Percentiles rank a stretch among this genome's conserved stretches.
These are phyloP conservation scores for Toxonevra muliebris DNA, from an alignment of 2,888 invertebrate species.

Conservation along the genomic window DNA sequence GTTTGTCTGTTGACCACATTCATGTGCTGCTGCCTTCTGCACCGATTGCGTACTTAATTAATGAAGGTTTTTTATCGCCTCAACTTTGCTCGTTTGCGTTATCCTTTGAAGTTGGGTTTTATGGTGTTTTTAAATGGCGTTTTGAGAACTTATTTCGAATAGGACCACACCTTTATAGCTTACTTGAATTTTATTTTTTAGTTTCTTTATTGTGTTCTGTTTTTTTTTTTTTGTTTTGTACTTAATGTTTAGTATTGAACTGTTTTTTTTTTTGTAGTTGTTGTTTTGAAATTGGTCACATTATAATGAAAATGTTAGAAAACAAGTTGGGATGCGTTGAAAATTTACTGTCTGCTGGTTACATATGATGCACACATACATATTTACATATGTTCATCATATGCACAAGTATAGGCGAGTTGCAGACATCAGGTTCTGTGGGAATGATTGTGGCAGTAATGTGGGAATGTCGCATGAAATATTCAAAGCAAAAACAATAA, in stretches of 20 bases:
- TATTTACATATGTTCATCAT: not conserved
- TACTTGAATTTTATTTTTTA: constrained; percentile 18
- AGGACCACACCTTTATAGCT: constrained; percentile 34
- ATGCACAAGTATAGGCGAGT: no score
- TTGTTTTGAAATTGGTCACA: constrained; percentile 14
- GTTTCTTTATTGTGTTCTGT: not conserved
- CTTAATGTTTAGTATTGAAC: not conserved
- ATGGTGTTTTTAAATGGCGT: constrained; percentile 39
- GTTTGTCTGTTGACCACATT: constrained; percentile 1
- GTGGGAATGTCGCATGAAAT: not conserved
- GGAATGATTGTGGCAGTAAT: not conserved
- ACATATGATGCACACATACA: not conserved
- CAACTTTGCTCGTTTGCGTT: constrained; percentile 31
- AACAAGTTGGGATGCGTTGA: constrained; percentile 9
- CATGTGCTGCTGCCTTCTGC: constrained; percentile 12
- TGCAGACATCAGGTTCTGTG: not conserved
- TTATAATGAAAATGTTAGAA: constrained; percentile 21
- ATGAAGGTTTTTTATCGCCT: constrained; percentile 41
- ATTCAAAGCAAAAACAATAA: no score
- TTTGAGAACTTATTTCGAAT: constrained; percentile 40
- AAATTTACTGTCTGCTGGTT: not conserved
- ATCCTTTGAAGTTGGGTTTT: constrained; percentile 38
- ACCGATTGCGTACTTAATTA: constrained; percentile 40
- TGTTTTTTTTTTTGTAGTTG: not conserved
- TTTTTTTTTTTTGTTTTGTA: constrained; percentile 2